A percentile compares a stretch with the other conserved stretches of the same genome.
Evolutionary conservation across 2,888 invertebrate genomes (phyloP).

Genomic region (Emesis furor): DNA sequence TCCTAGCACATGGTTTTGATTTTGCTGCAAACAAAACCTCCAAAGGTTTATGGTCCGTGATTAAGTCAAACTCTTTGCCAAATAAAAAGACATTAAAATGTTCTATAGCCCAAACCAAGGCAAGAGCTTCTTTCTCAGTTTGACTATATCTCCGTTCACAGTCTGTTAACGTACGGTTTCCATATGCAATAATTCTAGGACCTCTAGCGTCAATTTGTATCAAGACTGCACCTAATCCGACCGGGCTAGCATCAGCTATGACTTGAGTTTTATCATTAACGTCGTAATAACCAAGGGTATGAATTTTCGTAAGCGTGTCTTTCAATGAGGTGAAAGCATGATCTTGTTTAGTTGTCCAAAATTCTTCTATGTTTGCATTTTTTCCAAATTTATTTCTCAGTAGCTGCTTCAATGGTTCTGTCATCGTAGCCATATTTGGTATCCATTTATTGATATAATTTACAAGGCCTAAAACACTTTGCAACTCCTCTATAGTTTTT

Average conservation of each 20-base stretch:
- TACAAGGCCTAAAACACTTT: conserved; percentile 75
- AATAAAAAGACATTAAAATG: conserved; percentile 73
- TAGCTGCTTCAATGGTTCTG: conserved; percentile 69
- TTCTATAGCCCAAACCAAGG: conserved; percentile 37
- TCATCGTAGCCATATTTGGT: conserved; percentile 65
- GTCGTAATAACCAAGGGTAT: conserved; percentile 34
- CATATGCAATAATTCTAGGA: conserved; percentile 70
- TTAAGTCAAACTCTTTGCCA: conserved; percentile 76
- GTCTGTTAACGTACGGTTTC: conserved; percentile 50
- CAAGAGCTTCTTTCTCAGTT: conserved; percentile 74
- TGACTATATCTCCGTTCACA: conserved; percentile 69
- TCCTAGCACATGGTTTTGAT: conserved; percentile 79
- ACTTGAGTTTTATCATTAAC: conserved; percentile 37
- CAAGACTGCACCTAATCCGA: conserved; percentile 43
- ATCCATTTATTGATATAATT: conserved; percentile 74
- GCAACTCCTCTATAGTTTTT: conserved; percentile 65
- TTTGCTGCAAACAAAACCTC: conserved; percentile 77
- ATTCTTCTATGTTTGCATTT: conserved; percentile 40
- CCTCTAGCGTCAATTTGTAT: conserved; percentile 46
- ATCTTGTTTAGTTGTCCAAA: conserved; percentile 54
- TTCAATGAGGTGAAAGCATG: conserved; percentile 30
- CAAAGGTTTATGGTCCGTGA: conserved; percentile 80
- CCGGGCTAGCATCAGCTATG: conserved; percentile 47
- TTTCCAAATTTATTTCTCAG: conserved; percentile 39
- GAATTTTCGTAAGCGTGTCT: background rate